Base-by-base conservation (phyloP, 2,797 vertebrate genomes). In the Platyrinchus mystaceus region DNA sequence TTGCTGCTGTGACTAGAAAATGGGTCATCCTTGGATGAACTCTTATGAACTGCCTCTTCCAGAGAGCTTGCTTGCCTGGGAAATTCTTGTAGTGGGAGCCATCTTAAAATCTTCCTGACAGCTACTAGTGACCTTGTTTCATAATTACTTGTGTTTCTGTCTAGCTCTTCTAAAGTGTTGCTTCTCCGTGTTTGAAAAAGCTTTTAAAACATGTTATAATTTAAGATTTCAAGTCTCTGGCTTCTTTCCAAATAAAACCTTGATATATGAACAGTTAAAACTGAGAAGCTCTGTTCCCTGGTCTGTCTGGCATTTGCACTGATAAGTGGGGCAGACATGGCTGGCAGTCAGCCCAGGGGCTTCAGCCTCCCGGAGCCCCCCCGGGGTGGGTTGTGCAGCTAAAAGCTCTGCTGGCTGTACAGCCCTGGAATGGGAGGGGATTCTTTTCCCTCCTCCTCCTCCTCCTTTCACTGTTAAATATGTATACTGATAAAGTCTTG, bases 11-110 rank as follows among this genome's bases (percentile, higher is more conserved):
- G 80, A 74, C 75, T 52, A 79, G 78, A 95, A 96, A 94, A 87
- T 93, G 85, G 93, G 89, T 94, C 95, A 96, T 93, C 95, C 94
- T 93, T 94, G 94, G 60, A 70, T 95, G 95, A 97, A 91, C 94
- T 94, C 47, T 43, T 60, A 24, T 10, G 87, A 96, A 53, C 93
- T 94, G 83, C 67, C 37, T 95, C 66, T 95, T 95, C 80, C 75
- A 93, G 46, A 41, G 59, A 71, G 69, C 52, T 87, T 63, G 22
- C 59, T 82, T 96, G 84, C 80, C 87, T 87, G 83, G 77, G 87
- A 96, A 82, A 79, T 91, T 91, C 70, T 91, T 94, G 74, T 74
- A 56, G 43, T 94, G 85, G 87, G 77, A 89, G 5, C 83, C 89
- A 91, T 95, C 87, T 88, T 91, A 78, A 91, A 93, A 86, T 86